These are phyloP conservation scores for Triplophysa siluroides DNA, from an alignment of 2,113 vertebrate species.

Conservation along the genomic window DNA sequence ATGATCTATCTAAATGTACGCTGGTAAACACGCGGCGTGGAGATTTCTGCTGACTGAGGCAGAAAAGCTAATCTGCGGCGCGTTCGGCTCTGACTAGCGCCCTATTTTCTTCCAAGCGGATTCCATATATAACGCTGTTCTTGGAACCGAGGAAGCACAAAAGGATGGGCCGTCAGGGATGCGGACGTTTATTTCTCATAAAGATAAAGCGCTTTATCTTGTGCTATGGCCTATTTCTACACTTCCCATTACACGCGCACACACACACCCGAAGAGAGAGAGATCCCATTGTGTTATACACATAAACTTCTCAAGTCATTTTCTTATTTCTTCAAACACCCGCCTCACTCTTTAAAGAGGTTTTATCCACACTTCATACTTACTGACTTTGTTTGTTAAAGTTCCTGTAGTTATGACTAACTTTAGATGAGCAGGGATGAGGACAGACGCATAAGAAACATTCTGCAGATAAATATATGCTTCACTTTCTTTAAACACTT, in stretches of 20 bases:
- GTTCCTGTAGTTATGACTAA: neutral
- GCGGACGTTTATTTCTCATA: constrained; percentile 52
- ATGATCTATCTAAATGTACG: constrained; percentile 43
- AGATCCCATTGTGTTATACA: constrained; percentile 44
- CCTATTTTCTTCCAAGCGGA: constrained; percentile 44
- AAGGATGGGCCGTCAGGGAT: constrained; percentile 42
- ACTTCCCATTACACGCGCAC: neutral
- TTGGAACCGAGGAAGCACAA: constrained; percentile 40
- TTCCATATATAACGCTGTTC: constrained; percentile 55
- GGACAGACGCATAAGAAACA: too few relatives aligned
- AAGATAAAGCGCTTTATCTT: constrained; percentile 58
- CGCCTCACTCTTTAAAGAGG: constrained; percentile 18
- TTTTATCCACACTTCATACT: neutral
- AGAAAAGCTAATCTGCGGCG: constrained; percentile 48
- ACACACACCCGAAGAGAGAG: constrained; percentile 23
- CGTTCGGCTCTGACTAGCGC: constrained; percentile 43
- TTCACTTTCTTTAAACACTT: too few relatives aligned
- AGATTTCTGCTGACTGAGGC: constrained; percentile 46
- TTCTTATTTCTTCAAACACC: constrained; percentile 33
- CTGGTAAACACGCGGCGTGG: constrained; percentile 22
- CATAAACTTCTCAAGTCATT: constrained; percentile 35
- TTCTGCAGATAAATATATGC: too few relatives aligned
- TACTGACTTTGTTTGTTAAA: neutral
- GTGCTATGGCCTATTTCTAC: constrained; percentile 54
- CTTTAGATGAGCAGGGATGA: too few relatives aligned